Evolutionary conservation across 2,113 vertebrate species (phyloP).

Genomic region (Ascaphus truei): DNA sequence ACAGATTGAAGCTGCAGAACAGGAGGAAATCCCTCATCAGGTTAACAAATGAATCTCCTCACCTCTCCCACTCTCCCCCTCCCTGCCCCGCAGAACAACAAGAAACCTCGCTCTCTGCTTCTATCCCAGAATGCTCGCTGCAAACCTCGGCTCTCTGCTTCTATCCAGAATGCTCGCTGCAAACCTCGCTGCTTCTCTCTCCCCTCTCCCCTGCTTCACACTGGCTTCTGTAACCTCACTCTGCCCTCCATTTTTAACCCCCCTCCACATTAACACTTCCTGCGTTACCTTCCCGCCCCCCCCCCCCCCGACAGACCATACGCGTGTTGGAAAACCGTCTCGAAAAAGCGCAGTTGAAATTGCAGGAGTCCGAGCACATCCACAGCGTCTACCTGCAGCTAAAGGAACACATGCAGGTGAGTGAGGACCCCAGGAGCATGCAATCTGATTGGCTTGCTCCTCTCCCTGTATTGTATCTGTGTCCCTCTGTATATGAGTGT

Average conservation of each 20-base stretch:
- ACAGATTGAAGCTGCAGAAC: constrained; percentile 43
- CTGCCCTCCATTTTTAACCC: not conserved
- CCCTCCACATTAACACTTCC: not conserved
- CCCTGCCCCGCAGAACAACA: no score
- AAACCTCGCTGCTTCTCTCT: no score
- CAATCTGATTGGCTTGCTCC: no score
- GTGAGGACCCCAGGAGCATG: no score
- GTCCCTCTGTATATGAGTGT: no score
- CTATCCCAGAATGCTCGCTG: no score
- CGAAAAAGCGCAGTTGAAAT: constrained; percentile 78
- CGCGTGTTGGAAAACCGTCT: constrained; percentile 74
- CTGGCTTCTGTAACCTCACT: not conserved
- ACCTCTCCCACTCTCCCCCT: not conserved
- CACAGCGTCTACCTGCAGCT: constrained; percentile 67
- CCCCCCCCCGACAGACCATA: constrained; percentile 53
- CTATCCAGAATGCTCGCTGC: no score
- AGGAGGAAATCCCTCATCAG: constrained; percentile 43
- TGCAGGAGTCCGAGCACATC: constrained; percentile 67
- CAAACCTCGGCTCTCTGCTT: no score
- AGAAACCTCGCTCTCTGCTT: no score
- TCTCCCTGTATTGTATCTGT: no score
- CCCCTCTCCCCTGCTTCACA: not conserved
- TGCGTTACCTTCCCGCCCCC: not conserved
- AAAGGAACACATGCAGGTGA: constrained; percentile 74
- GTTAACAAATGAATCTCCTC: constrained; percentile 24